Evolutionary conservation across 2,888 invertebrate species (phyloP).

Genomic region (Sussaba pulchella): DNA sequence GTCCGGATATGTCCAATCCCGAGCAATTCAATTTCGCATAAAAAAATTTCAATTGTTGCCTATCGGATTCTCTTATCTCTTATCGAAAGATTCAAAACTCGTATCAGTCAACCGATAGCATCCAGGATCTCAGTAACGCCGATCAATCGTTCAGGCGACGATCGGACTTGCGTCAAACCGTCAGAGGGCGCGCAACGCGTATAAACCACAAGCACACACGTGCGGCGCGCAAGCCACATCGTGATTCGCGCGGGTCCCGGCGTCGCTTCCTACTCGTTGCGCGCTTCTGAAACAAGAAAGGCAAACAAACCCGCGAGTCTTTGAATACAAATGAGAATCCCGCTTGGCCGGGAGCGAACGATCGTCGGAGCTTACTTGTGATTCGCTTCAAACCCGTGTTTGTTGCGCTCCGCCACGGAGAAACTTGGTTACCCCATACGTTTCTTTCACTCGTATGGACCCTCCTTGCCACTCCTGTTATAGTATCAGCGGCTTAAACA

Average conservation of each 20-base stretch:
- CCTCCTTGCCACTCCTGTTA: conserved; percentile 13
- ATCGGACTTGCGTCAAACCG: conserved; percentile 34
- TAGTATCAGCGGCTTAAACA: conserved; percentile 2
- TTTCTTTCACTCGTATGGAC: conserved; percentile 16
- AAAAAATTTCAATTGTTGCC: background rate
- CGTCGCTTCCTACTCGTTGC: conserved; percentile 25
- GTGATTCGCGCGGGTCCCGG: conserved; percentile 7
- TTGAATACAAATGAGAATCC: conserved; percentile 42
- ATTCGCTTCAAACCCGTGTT: conserved; percentile 3
- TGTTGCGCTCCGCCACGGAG: conserved; percentile 1
- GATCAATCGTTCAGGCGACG: background rate
- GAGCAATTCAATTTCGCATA: too few species aligned
- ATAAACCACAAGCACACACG: conserved; percentile 9
- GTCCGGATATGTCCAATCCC: too few species aligned
- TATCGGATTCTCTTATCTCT: too few species aligned
- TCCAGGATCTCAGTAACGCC: too few species aligned
- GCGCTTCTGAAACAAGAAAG: conserved; percentile 36
- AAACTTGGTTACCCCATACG: background rate
- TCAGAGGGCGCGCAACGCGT: conserved; percentile 1
- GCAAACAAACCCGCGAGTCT: conserved; percentile 30
- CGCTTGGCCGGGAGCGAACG: background rate
- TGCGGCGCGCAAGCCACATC: conserved; percentile 30
- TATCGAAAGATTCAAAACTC: too few species aligned
- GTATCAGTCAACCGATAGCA: too few species aligned
- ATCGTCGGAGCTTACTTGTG: conserved; percentile 1